Evolutionary conservation across 2,888 invertebrate species (phyloP).

Genomic region (Allolobophora icterica): DNA sequence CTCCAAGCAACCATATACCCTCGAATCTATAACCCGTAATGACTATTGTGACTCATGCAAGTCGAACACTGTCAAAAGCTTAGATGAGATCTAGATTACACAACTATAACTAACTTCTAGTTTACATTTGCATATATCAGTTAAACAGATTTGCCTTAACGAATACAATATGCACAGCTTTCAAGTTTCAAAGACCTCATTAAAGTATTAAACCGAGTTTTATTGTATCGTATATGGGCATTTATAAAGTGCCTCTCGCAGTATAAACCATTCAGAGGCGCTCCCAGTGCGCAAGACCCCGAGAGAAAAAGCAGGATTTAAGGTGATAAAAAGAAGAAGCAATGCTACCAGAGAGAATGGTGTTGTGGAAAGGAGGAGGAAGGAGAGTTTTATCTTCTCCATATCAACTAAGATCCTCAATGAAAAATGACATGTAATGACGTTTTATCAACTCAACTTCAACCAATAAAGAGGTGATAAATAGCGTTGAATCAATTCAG

Average conservation of each 20-base stretch:
- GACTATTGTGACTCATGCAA: not conserved
- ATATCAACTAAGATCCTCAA: no score
- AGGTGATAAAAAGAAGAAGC: no score
- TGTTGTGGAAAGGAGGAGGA: no score
- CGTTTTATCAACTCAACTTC: not conserved
- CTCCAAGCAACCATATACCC: not conserved
- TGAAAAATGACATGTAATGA: not conserved
- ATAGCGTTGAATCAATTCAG: not conserved
- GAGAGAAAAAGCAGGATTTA: no score
- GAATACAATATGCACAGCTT: not conserved
- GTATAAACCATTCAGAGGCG: no score
- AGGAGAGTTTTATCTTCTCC: no score
- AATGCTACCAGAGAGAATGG: no score
- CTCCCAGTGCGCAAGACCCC: no score
- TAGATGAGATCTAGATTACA: constrained; percentile 3
- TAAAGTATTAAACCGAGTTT: not conserved
- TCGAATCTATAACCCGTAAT: not conserved
- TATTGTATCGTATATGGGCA: no score
- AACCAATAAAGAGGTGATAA: not conserved
- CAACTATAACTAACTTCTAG: not conserved
- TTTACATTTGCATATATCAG: not conserved
- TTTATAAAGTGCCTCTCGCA: no score
- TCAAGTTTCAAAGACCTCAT: not conserved
- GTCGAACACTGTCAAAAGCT: not conserved
- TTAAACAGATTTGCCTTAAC: not conserved